These are phyloP conservation scores for Leucania comma DNA, from an alignment of 2,888 invertebrate genomes.

Conservation along the genomic window DNA sequence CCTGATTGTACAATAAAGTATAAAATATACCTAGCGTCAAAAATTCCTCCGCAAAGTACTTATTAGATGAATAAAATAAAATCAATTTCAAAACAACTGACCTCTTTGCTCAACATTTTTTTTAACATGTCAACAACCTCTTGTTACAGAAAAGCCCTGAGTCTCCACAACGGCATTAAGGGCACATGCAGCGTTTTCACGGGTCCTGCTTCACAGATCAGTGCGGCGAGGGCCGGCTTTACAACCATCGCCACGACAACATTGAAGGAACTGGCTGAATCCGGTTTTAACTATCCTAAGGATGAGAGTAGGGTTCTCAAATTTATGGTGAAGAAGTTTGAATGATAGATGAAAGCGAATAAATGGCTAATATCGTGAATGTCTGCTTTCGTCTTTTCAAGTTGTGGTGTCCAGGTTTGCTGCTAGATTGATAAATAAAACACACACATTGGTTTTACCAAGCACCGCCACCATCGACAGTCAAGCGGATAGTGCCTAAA, in stretches of 20 bases:
- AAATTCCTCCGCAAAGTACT: too few relatives aligned
- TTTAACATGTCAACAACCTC: not conserved
- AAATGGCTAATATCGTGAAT: too few relatives aligned
- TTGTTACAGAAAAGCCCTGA: constrained; percentile 75
- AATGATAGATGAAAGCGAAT: constrained; percentile 7
- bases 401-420: too few relatives aligned
- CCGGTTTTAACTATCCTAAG: constrained; percentile 75
- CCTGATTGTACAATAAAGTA: too few relatives aligned
- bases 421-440: too few relatives aligned
- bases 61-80: too few relatives aligned
- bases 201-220: constrained; percentile 78
- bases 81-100: not conserved
- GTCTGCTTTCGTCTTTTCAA: too few relatives aligned
- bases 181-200: constrained; percentile 81
- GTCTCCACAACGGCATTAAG: constrained; percentile 70
- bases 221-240: constrained; percentile 76
- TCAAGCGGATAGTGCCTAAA: too few relatives aligned
- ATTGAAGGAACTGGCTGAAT: constrained; percentile 74
- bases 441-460: too few relatives aligned
- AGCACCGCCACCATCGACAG: too few relatives aligned
- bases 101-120: too few relatives aligned
- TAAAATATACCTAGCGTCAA: too few relatives aligned
- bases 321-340: constrained; percentile 76
- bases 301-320: constrained; percentile 74
- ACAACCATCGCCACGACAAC: constrained; percentile 66